A percentile compares a stretch with the other conserved stretches of the same genome.
Evolutionary conservation across 2,888 invertebrate species (phyloP).

Genomic region (Acanthoscelides obtectus): DNA sequence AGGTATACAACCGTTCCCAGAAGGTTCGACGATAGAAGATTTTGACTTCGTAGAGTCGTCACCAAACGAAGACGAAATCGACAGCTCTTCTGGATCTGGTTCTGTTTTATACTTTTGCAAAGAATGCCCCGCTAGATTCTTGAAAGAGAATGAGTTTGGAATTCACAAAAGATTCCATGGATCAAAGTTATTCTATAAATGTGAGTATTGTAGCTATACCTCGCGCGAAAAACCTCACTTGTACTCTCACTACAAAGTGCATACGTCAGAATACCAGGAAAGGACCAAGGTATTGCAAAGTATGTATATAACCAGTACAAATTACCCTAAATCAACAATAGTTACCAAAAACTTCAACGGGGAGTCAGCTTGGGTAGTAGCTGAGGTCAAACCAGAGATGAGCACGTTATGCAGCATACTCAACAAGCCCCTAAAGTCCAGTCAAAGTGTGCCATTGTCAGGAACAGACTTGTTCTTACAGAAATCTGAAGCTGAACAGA

Average conservation of each 20-base stretch:
- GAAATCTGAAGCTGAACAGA: conserved; percentile 54
- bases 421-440: conserved; percentile 30
- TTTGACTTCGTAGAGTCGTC: conserved; percentile 18
- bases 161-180: conserved; percentile 70
- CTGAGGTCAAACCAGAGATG: conserved; percentile 22
- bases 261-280: conserved; percentile 74
- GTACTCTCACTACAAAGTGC: conserved; percentile 63
- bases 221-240: conserved; percentile 67
- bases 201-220: conserved; percentile 73
- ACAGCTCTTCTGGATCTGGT: conserved; percentile 33
- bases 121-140: conserved; percentile 79
- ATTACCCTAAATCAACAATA: conserved; percentile 51
- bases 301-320: conserved; percentile 59
- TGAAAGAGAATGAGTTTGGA: conserved; percentile 67
- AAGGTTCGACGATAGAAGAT: conserved; percentile 7
- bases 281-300: conserved; percentile 65
- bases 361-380: conserved; percentile 50
- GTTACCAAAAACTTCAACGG: conserved; percentile 41
- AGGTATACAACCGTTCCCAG: conserved; percentile 8
- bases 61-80: conserved; percentile 31
- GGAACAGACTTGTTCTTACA: conserved; percentile 64
- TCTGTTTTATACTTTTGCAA: conserved; percentile 66
- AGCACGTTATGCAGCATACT: conserved; percentile 27
- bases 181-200: conserved; percentile 59
- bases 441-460: conserved; percentile 54